phyloP scores from a whole-genome alignment of 2,888 invertebrate genomes.

The Corythucha ciliata region DNA sequence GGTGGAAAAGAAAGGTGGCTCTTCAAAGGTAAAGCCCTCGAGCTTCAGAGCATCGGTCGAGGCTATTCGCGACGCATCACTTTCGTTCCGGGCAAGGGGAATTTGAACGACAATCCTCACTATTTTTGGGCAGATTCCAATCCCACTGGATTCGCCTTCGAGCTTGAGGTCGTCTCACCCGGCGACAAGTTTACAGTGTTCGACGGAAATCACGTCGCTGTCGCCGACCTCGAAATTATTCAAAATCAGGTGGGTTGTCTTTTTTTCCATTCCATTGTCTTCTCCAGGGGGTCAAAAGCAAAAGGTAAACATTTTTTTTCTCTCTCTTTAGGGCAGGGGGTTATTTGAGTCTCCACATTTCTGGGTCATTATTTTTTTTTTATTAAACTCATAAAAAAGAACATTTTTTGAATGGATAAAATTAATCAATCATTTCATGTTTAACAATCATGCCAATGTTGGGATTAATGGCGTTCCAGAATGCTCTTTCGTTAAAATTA shows the following conservation, averaged over 20 bases:
- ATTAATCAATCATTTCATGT: no score
- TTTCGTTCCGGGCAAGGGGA: constrained; percentile 49
- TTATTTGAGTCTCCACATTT: no score
- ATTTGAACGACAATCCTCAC: constrained; percentile 57
- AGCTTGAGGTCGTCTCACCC: constrained; percentile 55
- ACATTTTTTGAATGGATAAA: no score
- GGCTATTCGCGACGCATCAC: constrained; percentile 65
- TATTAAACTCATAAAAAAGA: no score
- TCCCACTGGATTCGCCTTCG: constrained; percentile 63
- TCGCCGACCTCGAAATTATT: constrained; percentile 56
- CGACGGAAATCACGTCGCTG: constrained; percentile 56
- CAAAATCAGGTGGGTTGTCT: constrained; percentile 49
- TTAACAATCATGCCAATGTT: background rate
- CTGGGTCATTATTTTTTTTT: no score
- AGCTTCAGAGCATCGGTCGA: constrained; percentile 58
- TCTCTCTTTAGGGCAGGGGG: constrained; percentile 4
- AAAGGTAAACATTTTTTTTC: no score
- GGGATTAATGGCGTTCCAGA: background rate
- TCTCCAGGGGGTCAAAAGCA: no score
- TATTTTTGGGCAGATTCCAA: constrained; percentile 72
- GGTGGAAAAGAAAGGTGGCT: constrained; percentile 39
- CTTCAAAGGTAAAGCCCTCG: constrained; percentile 57
- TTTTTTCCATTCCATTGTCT: background rate
- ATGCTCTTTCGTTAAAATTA: no score
- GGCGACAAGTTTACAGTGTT: constrained; percentile 65